phyloP scores from a whole-genome alignment of 2,888 invertebrate species.

The Sarcophaga rosellei region DNA sequence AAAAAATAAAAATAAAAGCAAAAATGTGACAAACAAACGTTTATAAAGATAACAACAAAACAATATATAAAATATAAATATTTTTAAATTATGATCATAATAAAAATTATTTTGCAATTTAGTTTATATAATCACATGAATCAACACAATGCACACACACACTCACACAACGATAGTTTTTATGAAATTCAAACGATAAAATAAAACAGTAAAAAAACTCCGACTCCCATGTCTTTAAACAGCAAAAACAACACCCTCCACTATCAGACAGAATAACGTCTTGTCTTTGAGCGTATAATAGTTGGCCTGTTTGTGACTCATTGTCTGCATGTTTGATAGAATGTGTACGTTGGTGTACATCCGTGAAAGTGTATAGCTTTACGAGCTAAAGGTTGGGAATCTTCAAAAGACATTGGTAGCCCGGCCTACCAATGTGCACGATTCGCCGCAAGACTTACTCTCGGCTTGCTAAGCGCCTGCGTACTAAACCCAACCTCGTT shows the following conservation, averaged over 20 bases:
- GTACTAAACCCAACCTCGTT: no score
- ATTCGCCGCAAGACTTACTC: no score
- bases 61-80: constrained; percentile 64
- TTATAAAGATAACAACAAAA: constrained; percentile 32
- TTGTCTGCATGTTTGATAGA: neutral
- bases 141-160: constrained; percentile 63
- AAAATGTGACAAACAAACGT: constrained; percentile 38
- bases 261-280: neutral
- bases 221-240: neutral
- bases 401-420: no score
- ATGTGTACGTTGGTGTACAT: constrained; percentile 6
- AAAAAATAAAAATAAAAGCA: constrained; percentile 10
- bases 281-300: neutral
- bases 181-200: constrained; percentile 16
- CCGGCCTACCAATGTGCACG: no score
- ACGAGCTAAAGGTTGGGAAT: no score
- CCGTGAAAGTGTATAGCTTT: no score
- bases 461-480: no score
- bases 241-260: neutral
- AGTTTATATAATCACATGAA: constrained; percentile 28
- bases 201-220: neutral
- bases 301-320: neutral
- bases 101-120: constrained; percentile 70
- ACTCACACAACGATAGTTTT: constrained; percentile 29
- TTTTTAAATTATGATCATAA: constrained; percentile 70